A percentile compares a stretch with the other conserved stretches of the same genome.
Evolutionary conservation across 2,888 invertebrate species (phyloP).

Genomic region (Drosophila multiciliata): DNA sequence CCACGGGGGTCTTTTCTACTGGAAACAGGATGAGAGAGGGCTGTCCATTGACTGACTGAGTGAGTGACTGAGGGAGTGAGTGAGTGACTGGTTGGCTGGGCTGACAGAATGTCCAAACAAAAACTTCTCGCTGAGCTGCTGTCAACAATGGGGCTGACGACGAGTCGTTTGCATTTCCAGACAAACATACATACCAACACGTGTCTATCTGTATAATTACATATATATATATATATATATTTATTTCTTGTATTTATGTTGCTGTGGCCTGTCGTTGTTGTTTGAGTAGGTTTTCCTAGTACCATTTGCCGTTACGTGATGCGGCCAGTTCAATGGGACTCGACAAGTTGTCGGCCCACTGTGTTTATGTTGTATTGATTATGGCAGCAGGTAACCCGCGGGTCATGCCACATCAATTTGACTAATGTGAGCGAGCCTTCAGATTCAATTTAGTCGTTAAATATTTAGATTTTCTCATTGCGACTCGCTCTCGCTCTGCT

Average conservation of each 20-base stretch:
- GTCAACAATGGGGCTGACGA: slow-evolving; percentile 42
- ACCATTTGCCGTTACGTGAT: slow-evolving; percentile 74
- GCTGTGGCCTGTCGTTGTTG: slow-evolving; percentile 16
- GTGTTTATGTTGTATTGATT: slow-evolving; percentile 77
- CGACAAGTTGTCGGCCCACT: slow-evolving; percentile 62
- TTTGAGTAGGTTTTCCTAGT: slow-evolving; percentile 47
- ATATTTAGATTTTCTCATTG: slow-evolving; percentile 72
- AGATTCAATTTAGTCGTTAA: slow-evolving; percentile 79
- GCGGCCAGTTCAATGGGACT: slow-evolving; percentile 63
- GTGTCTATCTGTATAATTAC: neutral
- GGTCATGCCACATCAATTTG: slow-evolving; percentile 68
- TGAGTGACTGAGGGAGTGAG: slow-evolving; percentile 16
- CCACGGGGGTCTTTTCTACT: slow-evolving; percentile 51
- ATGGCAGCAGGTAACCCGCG: slow-evolving; percentile 53
- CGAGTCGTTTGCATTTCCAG: slow-evolving; percentile 37
- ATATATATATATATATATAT: slow-evolving; percentile 13
- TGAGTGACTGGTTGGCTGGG: slow-evolving; percentile 20
- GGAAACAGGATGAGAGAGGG: slow-evolving; percentile 53
- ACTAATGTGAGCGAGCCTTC: slow-evolving; percentile 76
- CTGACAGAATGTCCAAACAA: slow-evolving; percentile 65
- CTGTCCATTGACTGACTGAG: slow-evolving; percentile 38
- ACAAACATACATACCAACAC: slow-evolving; percentile 1
- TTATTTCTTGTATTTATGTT: slow-evolving; percentile 1
- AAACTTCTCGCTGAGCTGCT: slow-evolving; percentile 49
- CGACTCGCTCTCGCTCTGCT: slow-evolving; percentile 19